phyloP scores from a whole-genome alignment of 2,888 invertebrate species.

The Carabus problematicus region DNA sequence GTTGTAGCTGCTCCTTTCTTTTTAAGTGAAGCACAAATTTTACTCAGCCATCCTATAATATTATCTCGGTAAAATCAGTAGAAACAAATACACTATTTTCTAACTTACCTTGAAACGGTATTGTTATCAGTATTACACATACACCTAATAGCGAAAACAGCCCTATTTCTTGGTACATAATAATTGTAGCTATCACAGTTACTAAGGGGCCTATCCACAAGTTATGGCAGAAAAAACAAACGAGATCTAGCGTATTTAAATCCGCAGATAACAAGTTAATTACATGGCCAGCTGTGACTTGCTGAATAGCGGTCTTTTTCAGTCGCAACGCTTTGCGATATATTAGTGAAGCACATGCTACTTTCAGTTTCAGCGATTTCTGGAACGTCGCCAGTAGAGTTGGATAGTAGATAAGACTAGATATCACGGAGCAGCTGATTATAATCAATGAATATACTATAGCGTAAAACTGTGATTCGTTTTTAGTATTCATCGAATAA shows the following conservation, averaged over 20 bases:
- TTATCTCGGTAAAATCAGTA: constrained; percentile 23
- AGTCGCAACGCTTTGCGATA: constrained; percentile 71
- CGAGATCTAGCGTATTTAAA: constrained; percentile 83
- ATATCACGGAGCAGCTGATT: constrained; percentile 69
- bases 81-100: neutral
- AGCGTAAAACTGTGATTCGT: constrained; percentile 7
- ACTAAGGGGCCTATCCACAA: constrained; percentile 75
- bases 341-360: constrained; percentile 82
- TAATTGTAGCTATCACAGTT: constrained; percentile 64
- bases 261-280: constrained; percentile 70
- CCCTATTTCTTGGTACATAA: constrained; percentile 62
- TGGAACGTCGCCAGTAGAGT: constrained; percentile 87
- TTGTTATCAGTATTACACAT: constrained; percentile 56
- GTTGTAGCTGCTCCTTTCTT: constrained; percentile 67
- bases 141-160: constrained; percentile 59
- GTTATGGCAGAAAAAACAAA: constrained; percentile 87
- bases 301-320: constrained; percentile 64
- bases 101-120: constrained; percentile 57
- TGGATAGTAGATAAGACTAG: constrained; percentile 73
- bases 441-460: constrained; percentile 56
- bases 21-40: constrained; percentile 55
- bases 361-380: constrained; percentile 84
- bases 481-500: constrained; percentile 60
- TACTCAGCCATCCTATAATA: constrained; percentile 55
- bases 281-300: constrained; percentile 64